phyloP scores from a whole-genome alignment of 92 coral and sea anemone genomes.

The Parazoanthus swiftii region DNA sequence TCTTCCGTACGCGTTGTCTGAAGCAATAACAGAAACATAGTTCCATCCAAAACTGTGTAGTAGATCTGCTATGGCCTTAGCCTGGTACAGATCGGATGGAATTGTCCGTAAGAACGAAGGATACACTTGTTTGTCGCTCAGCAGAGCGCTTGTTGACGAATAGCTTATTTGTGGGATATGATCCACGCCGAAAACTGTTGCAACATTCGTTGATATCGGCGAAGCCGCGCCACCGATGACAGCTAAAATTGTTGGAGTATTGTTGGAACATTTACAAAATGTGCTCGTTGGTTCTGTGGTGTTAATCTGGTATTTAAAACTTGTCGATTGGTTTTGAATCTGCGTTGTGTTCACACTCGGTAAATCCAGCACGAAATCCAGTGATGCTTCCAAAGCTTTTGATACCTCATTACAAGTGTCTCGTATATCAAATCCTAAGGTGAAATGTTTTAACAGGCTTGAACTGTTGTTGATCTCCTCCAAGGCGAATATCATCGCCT shows the following conservation, averaged over 20 bases:
- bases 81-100: slow-evolving; percentile 97
- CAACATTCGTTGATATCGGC: slow-evolving; percentile 77
- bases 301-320: slow-evolving; percentile 6
- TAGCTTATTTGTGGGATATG: slow-evolving; percentile 93
- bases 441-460: slow-evolving; percentile 50
- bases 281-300: neutral
- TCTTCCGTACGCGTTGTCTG: slow-evolving; percentile 95
- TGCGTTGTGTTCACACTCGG: slow-evolving; percentile 23
- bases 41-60: slow-evolving; percentile 81
- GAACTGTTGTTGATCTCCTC: slow-evolving; percentile 67
- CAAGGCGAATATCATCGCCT: slow-evolving; percentile 92
- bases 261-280: slow-evolving; percentile 52
- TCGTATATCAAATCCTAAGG: slow-evolving; percentile 88
- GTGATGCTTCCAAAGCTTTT: slow-evolving; percentile 66
- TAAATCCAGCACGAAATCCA: slow-evolving; percentile 76
- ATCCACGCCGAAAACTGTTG: slow-evolving; percentile 75
- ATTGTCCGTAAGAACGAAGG: slow-evolving; percentile 91
- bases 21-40: slow-evolving; percentile 87
- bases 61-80: slow-evolving; percentile 90
- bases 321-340: slow-evolving; percentile 12
- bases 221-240: slow-evolving; percentile 97
- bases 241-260: slow-evolving; percentile 62
- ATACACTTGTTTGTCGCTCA: slow-evolving; percentile 75
- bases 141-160: slow-evolving; percentile 89
- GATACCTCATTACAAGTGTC: slow-evolving; percentile 88